These are phyloP conservation scores for Oasisia sp. DNA, from an alignment of 2,888 invertebrate genomes.

Conservation along the genomic window DNA sequence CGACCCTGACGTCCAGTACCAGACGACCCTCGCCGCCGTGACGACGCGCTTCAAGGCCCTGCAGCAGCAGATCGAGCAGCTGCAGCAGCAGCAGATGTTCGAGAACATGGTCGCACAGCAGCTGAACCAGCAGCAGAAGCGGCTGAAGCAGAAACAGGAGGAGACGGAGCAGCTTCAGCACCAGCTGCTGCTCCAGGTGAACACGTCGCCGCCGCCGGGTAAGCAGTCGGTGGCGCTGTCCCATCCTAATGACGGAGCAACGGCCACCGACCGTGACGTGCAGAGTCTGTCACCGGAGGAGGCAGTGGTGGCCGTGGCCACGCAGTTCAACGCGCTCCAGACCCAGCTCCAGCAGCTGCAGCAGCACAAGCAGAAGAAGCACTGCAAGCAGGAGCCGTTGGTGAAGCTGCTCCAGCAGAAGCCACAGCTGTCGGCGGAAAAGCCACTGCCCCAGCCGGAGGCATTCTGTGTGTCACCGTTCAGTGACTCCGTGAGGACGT, in stretches of 20 bases:
- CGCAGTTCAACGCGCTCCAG: background rate
- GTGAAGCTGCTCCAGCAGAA: background rate
- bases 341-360: background rate
- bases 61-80: conserved; percentile 4
- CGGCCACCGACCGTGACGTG: background rate
- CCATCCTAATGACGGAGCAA: background rate
- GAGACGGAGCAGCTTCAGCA: background rate
- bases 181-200: background rate
- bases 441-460: background rate
- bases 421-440: background rate
- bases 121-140: background rate
- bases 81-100: background rate
- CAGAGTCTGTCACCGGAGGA: background rate
- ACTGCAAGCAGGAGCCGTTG: background rate
- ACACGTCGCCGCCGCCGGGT: background rate
- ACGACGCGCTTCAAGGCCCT: background rate
- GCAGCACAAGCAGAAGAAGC: background rate
- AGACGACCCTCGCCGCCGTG: background rate
- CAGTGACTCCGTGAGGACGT: background rate
- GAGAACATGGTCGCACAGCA: background rate
- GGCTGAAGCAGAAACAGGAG: background rate
- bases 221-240: background rate
- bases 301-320: background rate
- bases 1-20: background rate
- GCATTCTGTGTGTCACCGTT: background rate